Evolutionary conservation across 1,140 invertebrate species (phyloP).

Genomic region (Hycleus phaleratus): DNA sequence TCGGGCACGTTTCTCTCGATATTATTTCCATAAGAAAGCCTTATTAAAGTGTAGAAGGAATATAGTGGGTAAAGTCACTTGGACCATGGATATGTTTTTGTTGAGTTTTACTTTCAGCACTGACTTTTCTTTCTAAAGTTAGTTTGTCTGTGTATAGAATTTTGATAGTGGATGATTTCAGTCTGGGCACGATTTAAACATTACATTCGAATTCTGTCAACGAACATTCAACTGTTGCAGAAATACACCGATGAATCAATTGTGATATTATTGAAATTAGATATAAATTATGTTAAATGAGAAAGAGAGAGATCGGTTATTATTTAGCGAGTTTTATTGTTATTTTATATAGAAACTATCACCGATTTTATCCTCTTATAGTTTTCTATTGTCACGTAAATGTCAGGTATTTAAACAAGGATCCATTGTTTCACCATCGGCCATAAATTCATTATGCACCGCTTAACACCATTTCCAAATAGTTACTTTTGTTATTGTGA

Average conservation of each 20-base stretch:
- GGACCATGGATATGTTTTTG: conserved; percentile 1
- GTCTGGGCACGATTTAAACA: conserved; percentile 14
- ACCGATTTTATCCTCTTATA: no score
- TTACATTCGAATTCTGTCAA: conserved; percentile 20
- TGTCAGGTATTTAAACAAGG: background rate
- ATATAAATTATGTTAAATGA: no score
- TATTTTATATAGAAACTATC: no score
- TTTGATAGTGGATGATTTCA: conserved; percentile 4
- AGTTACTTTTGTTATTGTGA: no score
- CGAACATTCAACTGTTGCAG: conserved; percentile 21
- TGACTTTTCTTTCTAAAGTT: conserved; percentile 2
- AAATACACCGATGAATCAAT: conserved; percentile 18
- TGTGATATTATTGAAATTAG: conserved; percentile 18
- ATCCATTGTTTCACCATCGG: background rate
- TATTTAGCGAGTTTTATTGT: no score
- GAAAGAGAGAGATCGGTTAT: no score
- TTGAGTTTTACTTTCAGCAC: conserved; percentile 12
- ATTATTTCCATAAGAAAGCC: background rate
- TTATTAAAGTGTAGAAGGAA: conserved; percentile 15
- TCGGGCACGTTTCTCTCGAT: background rate
- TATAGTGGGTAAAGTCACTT: conserved; percentile 5
- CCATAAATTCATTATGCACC: no score
- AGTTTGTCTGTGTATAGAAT: conserved; percentile 5
- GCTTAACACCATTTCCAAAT: no score
- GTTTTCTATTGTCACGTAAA: no score